A percentile compares a stretch with the other conserved stretches of the same genome.
Conservation (phyloP, 2,888 invertebrate genomes). For the Syritta pipiens region DNA sequence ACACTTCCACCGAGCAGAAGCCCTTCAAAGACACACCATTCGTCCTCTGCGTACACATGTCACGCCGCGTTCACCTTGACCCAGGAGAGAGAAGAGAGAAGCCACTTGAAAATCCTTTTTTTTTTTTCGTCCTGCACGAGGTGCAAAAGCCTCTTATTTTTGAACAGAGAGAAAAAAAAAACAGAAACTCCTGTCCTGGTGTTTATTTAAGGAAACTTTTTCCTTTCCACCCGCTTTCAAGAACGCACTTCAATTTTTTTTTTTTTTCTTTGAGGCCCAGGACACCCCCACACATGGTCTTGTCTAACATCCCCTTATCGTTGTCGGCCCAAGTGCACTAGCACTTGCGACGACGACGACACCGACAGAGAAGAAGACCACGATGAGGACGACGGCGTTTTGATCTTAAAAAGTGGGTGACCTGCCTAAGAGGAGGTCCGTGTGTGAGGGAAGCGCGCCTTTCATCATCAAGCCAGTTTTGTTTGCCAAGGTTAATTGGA, state of each 20-base stretch:
- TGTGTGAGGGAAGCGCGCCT: constrained; percentile 14
- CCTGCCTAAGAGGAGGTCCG: constrained; percentile 13
- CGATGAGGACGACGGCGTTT: not conserved
- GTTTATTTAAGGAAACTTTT: constrained; percentile 15
- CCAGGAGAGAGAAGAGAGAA: no score
- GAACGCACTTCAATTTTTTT: constrained; percentile 8
- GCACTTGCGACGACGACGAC: constrained; percentile 9
- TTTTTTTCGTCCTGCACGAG: not conserved
- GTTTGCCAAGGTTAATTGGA: constrained; percentile 66
- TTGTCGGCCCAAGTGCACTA: constrained; percentile 12
- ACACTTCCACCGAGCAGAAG: not conserved
- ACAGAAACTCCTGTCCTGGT: no score
- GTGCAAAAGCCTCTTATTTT: constrained; percentile 6
- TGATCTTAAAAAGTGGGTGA: constrained; percentile 55
- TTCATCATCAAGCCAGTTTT: constrained; percentile 33
- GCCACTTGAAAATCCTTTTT: constrained; percentile 24
- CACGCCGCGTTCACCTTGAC: constrained; percentile 63
- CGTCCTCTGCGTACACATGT: not conserved
- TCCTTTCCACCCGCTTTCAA: not conserved
- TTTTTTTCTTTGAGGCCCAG: not conserved
- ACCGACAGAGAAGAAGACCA: not conserved
- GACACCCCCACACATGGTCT: constrained; percentile 10
- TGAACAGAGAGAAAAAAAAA: no score
- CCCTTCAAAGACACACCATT: not conserved
- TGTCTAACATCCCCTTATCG: constrained; percentile 51